Base-by-base conservation (phyloP, 2,113 vertebrate species). In the Xenotilapia caudafasciata region DNA sequence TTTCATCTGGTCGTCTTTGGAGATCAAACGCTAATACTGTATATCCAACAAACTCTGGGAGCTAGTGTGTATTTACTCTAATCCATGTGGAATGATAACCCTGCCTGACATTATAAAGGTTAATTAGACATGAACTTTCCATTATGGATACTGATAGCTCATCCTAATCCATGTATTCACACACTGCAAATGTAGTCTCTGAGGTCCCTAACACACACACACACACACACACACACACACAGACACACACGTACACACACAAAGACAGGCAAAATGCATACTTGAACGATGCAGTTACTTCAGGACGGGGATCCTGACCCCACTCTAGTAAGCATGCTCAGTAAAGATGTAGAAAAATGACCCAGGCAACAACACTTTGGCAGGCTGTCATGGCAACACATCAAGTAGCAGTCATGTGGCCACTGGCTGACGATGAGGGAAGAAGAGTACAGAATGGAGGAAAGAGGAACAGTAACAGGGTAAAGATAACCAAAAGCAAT, bases 381-480 rank as follows among this genome's bases (percentile, higher is more conserved):
- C 84, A 83, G 53, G 89, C 92, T 93, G 92, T 93, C 94, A 94
- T 94, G 92, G 94, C 92, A 92, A 95, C 92, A 65, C 92, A 89
- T 86, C 83, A 87, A 87, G 90, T 31, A 65, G 84, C 62, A 82
- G 82, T 84, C 85, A 51, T 89, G 92, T 85, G 87, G 92, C 80
- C n/a, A 38, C 49, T 33, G 79, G 89, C 55, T 38, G 83, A 79
- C 13, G 42, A 83, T 2, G 42, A 51, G 31, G 49, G 49, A 47
- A n/a, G 53, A 60, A 14, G 23, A 28, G 15, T 51, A 51, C 49
- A 51, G 9, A 28, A 55, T 19, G 31, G 15, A 49, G 60, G 35
- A 10, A n/a, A 35, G 7, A 40, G 58, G 55, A 55, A 42, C 40
- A 38, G 26, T 9, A 47, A 65, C 4, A 0, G 49, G 55, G 2